Evolutionary conservation across 2,888 invertebrate genomes (phyloP).

Genomic region (Chrysopilus asiliformis): DNA sequence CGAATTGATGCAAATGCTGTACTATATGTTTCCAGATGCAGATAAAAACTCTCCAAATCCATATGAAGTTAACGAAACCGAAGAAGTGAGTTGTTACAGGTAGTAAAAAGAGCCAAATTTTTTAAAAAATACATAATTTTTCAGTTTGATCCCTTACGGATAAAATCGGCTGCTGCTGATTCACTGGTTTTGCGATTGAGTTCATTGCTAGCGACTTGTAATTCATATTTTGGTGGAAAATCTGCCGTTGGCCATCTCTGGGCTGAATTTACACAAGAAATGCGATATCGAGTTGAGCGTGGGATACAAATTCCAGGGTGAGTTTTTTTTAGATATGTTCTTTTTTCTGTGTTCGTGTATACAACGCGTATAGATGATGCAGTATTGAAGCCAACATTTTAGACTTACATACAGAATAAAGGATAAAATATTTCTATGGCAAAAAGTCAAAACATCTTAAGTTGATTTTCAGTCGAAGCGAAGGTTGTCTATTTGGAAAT

Average conservation of each 20-base stretch:
- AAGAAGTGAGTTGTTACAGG: constrained; percentile 34
- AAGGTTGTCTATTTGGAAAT: no score
- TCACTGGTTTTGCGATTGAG: constrained; percentile 73
- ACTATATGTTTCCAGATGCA: constrained; percentile 82
- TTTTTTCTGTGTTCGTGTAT: neutral
- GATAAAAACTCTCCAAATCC: constrained; percentile 46
- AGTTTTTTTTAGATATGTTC: constrained; percentile 35
- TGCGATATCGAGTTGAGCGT: constrained; percentile 82
- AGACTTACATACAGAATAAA: no score
- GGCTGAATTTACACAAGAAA: constrained; percentile 84
- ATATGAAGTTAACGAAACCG: constrained; percentile 39
- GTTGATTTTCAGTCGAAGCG: no score
- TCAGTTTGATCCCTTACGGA: constrained; percentile 41
- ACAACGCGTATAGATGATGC: no score
- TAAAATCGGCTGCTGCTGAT: constrained; percentile 63
- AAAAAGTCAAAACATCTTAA: no score
- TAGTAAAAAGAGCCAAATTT: neutral
- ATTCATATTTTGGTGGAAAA: constrained; percentile 61
- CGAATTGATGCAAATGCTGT: constrained; percentile 59
- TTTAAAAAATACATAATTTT: constrained; percentile 17
- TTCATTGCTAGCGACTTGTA: constrained; percentile 56
- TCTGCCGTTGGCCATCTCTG: constrained; percentile 75
- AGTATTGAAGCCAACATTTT: no score
- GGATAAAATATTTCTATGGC: no score
- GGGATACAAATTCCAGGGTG: constrained; percentile 68